Conservation (phyloP, 2,888 invertebrate species). For the Sminthurinus aureus region DNA sequence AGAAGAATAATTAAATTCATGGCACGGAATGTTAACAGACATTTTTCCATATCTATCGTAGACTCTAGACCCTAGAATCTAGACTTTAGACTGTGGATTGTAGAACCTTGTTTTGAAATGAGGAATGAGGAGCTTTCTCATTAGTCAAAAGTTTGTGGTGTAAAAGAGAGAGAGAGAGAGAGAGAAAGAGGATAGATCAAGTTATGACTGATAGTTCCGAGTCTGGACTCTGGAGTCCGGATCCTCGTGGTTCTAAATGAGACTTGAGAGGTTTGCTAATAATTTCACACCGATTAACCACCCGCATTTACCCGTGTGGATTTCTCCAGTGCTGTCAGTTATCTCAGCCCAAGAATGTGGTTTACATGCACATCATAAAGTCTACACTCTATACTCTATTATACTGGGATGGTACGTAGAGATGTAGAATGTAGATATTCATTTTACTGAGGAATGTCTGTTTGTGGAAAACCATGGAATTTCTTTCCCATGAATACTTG, state of each 20-base stretch:
- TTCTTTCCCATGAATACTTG: background rate
- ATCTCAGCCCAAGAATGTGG: background rate
- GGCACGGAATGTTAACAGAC: background rate
- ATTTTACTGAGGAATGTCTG: conserved; percentile 3
- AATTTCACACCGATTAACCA: conserved; percentile 32
- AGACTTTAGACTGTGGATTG: background rate
- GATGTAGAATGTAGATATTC: background rate
- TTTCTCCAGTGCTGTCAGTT: conserved; percentile 7
- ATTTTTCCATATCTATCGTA: background rate
- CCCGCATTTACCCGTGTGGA: conserved; percentile 25
- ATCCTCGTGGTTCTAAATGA: conserved; percentile 22
- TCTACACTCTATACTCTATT: background rate
- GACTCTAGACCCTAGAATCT: background rate
- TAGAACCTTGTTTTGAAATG: background rate
- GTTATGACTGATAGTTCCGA: background rate
- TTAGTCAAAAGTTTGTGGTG: background rate
- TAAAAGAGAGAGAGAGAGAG: background rate
- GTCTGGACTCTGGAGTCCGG: background rate
- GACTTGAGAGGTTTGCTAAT: conserved; percentile 28
- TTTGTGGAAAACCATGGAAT: background rate
- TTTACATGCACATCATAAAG: background rate
- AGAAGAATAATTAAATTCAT: background rate
- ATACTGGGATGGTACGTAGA: background rate
- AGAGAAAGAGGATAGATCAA: background rate
- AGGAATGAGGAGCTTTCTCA: background rate